Conservation (phyloP, 2,113 vertebrate genomes). For the Forbesichthys agassizii region DNA sequence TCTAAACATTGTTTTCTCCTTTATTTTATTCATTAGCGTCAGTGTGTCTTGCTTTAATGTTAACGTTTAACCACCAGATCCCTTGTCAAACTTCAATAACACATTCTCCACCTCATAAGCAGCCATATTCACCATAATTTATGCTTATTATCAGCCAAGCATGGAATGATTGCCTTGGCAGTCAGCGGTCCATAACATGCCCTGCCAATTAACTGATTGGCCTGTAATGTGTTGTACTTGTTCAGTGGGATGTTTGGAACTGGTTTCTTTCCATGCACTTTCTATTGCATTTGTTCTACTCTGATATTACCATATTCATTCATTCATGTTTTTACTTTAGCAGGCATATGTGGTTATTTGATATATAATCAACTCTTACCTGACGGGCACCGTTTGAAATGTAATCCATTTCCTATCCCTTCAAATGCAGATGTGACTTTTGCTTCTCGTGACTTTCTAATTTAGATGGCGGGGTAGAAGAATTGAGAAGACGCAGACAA, state of each 20-base stretch:
- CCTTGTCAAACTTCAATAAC: slow-evolving; percentile 4
- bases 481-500: slow-evolving; percentile 14
- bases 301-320: no score
- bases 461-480: slow-evolving; percentile 4
- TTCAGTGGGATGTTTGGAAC: background rate
- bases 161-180: background rate
- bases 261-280: no score
- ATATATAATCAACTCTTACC: slow-evolving; percentile 17
- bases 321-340: background rate
- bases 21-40: background rate
- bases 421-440: slow-evolving; percentile 52
- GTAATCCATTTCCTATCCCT: slow-evolving; percentile 31
- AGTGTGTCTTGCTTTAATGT: no score
- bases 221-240: background rate
- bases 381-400: slow-evolving; percentile 36
- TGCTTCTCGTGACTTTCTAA: slow-evolving; percentile 33
- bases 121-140: background rate
- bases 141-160: background rate
- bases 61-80: background rate
- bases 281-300: background rate
- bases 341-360: slow-evolving; percentile 24
- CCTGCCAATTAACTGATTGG: background rate
- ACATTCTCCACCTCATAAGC: background rate
- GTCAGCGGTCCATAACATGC: background rate
- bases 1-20: background rate